Evolutionary conservation across 2,797 vertebrate species (phyloP).

Genomic region (Hoplostethus mediterraneus): DNA sequence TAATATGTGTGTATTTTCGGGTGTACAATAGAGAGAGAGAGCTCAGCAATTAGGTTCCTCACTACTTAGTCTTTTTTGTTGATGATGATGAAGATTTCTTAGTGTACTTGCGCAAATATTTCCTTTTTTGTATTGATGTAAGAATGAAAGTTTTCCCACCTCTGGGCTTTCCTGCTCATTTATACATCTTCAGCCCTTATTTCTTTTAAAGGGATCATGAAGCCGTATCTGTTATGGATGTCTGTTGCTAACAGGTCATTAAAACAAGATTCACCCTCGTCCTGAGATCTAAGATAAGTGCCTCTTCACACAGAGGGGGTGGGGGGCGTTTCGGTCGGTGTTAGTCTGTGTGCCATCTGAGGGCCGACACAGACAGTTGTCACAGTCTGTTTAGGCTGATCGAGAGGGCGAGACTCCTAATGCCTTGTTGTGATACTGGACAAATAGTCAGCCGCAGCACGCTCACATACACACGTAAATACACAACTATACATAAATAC

Average conservation of each 20-base stretch:
- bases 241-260: constrained; percentile 16
- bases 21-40: no score
- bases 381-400: constrained; percentile 65
- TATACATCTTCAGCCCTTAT: not conserved
- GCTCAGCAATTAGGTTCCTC: no score
- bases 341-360: constrained; percentile 32
- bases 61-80: no score
- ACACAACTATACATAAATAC: constrained; percentile 36
- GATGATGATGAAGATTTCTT: no score
- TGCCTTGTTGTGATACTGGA: constrained; percentile 76
- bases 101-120: no score
- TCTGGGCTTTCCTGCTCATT: not conserved
- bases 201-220: not conserved
- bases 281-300: constrained; percentile 16
- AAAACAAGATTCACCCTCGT: constrained; percentile 3
- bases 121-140: not conserved
- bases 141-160: not conserved
- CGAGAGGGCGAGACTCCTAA: constrained; percentile 70
- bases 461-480: constrained; percentile 22
- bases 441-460: constrained; percentile 64
- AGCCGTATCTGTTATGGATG: not conserved
- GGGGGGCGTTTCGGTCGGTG: constrained; percentile 23
- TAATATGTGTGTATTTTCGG: no score
- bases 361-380: constrained; percentile 68
- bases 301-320: constrained; percentile 7